Evolutionary conservation across 2,888 invertebrate genomes (phyloP).

Genomic region (Chamaedrilus cognettii): DNA sequence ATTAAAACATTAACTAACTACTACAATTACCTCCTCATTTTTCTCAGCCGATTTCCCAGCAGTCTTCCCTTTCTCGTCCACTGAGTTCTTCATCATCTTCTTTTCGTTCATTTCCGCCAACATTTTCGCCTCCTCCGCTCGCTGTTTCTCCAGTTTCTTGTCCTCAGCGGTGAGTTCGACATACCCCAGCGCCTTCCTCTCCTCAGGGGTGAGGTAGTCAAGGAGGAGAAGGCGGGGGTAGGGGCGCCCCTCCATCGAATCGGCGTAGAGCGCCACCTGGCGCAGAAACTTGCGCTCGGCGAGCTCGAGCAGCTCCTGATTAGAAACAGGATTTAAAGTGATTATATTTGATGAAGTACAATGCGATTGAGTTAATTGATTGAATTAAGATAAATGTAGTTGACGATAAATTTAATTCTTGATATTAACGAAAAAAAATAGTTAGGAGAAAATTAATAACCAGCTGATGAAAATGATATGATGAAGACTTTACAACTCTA

Average conservation of each 20-base stretch:
- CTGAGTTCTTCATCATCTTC: neutral
- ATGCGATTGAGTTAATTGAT: too few relatives aligned
- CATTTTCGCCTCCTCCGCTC: neutral
- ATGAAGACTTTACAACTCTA: too few relatives aligned
- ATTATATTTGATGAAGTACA: too few relatives aligned
- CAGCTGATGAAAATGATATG: too few relatives aligned
- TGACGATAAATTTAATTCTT: too few relatives aligned
- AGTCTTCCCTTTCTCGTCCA: neutral
- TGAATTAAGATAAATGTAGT: too few relatives aligned
- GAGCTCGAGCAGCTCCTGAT: conserved; percentile 53
- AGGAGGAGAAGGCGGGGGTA: conserved; percentile 49
- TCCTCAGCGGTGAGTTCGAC: neutral
- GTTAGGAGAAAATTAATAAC: too few relatives aligned
- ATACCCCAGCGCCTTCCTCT: conserved; percentile 18
- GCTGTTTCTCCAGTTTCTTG: neutral
- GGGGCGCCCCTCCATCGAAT: conserved; percentile 40
- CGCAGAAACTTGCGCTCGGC: conserved; percentile 55
- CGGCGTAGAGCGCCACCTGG: conserved; percentile 43
- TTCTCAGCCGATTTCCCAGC: too few relatives aligned
- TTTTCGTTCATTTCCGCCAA: neutral
- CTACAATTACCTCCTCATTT: too few relatives aligned
- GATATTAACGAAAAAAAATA: too few relatives aligned
- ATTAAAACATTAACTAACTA: too few relatives aligned
- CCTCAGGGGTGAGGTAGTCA: conserved; percentile 40
- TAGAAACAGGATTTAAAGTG: too few relatives aligned